Evolutionary conservation across 2,113 vertebrate species (phyloP), one percentile per base, ranked within the genome.

Genomic region (Silurus meridionalis): DNA sequence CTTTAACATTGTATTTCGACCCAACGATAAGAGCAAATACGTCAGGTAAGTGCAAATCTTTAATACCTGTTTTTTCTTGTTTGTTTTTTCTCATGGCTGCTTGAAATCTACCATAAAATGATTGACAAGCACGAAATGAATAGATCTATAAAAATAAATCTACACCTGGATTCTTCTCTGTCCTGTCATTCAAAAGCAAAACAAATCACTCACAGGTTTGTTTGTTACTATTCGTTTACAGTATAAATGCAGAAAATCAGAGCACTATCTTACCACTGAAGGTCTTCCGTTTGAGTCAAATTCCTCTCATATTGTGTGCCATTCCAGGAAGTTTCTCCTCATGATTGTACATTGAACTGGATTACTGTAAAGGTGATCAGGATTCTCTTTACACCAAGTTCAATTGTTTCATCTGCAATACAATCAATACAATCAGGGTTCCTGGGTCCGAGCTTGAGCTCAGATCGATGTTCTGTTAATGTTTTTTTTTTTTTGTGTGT

Each of bases 1-100:
- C 28, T 37, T 37, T 2, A 37, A 37, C 28, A 37, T 37, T 37
- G 28, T 37, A 37, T 58, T 6, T 17, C 3, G n/a, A 77, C 15
- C 4, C 57, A 48, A 52, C 37, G 37, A 37, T 37, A 2, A 77
- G 0, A 37, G 8, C 37, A 37, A 37, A 37, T 37, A 2, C 1
- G 2, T 6, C 71, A 85, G 50, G 83, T 85, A 85, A 78, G 83
- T 19, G 28, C 83, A 75, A 52, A 11, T 53, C 46, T 74, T 50
- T 67, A 37, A 2, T 25, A 66, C 46, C 13, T 15, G 25, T 0
- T 25, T 23, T 23, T 23, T 5, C n/a, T 66, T 71, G 28, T 37
- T 37, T n/a, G n/a, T 71, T 71, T 37, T 46, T 17, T 46, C 13
- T 17, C 67, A 17, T 21, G 10, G 19, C 50, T 74, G 2, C 28